These are phyloP conservation scores for mouse (Mus musculus) DNA, from an alignment of 2,113 vertebrate genomes.

Conservation along the genomic window GRCm39 chr3:13165001-13165500, in stretches of 20 bases:
- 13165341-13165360: no score
- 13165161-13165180: neutral
- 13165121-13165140: neutral
- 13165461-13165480: neutral
- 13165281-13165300: no score
- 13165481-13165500: neutral
- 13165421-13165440: neutral
- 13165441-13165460: neutral
- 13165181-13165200: neutral
- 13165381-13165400: neutral
- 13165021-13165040: conserved; percentile 6
- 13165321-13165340: no score
- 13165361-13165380: neutral
- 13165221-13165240: neutral
- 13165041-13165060: neutral
- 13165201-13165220: neutral
- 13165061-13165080: neutral
- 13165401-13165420: neutral
- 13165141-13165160: neutral
- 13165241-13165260: neutral
- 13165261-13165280: no score
- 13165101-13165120: neutral
- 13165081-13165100: neutral
- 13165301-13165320: no score
- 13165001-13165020: neutral